Percentiles rank a stretch among this genome's conserved stretches.
Evolutionary conservation across 2,888 invertebrate genomes (phyloP).

Genomic region (Perizoma flavofasciatum): DNA sequence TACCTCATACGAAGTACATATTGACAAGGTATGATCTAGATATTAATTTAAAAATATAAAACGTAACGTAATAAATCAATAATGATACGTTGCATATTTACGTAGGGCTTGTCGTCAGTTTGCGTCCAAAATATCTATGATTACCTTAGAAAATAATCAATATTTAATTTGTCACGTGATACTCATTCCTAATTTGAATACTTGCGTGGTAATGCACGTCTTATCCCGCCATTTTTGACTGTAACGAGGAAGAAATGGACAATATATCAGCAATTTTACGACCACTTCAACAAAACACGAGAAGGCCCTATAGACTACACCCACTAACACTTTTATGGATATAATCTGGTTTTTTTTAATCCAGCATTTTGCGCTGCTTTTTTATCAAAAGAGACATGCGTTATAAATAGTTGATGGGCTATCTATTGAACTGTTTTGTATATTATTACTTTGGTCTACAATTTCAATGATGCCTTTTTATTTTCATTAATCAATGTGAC

Average conservation of each 20-base stretch:
- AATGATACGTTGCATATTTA: no score
- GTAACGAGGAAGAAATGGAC: constrained; percentile 31
- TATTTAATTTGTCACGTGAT: not conserved
- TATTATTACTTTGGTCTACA: not conserved
- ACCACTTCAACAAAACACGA: constrained; percentile 27
- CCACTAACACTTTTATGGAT: constrained; percentile 31
- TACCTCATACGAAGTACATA: no score
- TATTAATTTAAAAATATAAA: no score
- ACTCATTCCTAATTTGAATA: constrained; percentile 18
- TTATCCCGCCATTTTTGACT: constrained; percentile 31
- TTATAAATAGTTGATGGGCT: not conserved
- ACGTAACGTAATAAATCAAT: no score
- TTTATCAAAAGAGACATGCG: constrained; percentile 1
- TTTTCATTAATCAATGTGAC: not conserved
- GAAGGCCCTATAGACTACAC: constrained; percentile 26
- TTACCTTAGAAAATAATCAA: no score
- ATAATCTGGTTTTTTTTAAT: constrained; percentile 11
- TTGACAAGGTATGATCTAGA: no score
- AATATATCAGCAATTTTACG: constrained; percentile 44
- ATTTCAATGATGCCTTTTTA: not conserved
- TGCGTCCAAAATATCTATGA: no score
- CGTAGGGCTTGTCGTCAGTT: no score
- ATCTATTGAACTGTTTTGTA: not conserved
- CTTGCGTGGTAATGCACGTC: constrained; percentile 31
- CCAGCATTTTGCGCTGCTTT: constrained; percentile 8